Base-by-base conservation (phyloP, 2,888 invertebrate genomes). In the Marasmarcha lunaedactyla region DNA sequence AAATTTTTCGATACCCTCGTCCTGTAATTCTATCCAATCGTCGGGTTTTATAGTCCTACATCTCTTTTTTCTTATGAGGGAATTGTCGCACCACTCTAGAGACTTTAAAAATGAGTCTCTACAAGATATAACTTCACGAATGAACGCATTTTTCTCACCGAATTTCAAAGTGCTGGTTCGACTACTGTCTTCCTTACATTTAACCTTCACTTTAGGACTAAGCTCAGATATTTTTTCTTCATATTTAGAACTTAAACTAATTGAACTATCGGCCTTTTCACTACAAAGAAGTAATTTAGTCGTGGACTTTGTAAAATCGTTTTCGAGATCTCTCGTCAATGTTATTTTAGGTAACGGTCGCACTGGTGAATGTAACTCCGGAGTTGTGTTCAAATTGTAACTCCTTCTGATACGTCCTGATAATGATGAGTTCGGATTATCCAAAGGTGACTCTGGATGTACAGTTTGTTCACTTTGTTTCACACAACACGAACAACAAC, bases 61-160 rank as follows among this genome's bases (percentile, higher is more conserved):
- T 44, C 65, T 73, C 63, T 74, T 83, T 42, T 67, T 64, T 49
- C 81, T 68, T 12, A 76, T 77, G 43, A 84, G 60, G 9, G 84
- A 76, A 48, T 81, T 83, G 51, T 84, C 84, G 50, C 74, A 83
- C 73, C 77, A 81, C 52, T 84, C 84, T 56, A 84, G 53, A 30
- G 84, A 78, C 42, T 67, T 77, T 45, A 84, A 52, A 48, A 84
- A 84, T 14, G 71, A 51, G 51, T 84, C 84, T 39, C 74, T 69
- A 56, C 74, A 81, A 43, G 66, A 63, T 46, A 81, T 48, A 30
- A 84, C 63, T 44, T 84, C 84, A 37, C 70, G 70, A 53, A 84
- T 71, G 64, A 84, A 83, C 45, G 72, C 64, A 50, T 56, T 54
- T 63, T 71, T 76, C 78, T 83, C 83, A 81, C 83, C 83, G 58